These are phyloP conservation scores for Aleiodes leptofemur DNA, from an alignment of 2,888 invertebrate species.

Conservation along the genomic window DNA sequence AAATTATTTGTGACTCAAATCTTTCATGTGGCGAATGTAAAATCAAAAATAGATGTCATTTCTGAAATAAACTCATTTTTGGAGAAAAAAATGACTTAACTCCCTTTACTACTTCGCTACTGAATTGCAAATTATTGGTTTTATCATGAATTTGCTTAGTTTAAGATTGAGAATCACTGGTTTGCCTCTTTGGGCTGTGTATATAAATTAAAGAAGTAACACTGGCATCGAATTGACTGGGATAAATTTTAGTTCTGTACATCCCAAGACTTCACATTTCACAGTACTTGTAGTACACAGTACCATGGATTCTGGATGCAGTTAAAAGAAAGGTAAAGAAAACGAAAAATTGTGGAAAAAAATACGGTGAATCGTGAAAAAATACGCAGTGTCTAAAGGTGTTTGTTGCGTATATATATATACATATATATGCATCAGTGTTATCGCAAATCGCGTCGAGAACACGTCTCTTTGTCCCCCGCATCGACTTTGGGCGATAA, in stretches of 20 bases:
- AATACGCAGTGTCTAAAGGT: slow-evolving; percentile 5
- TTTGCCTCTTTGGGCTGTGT: background rate
- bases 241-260: slow-evolving; percentile 40
- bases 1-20: too few species aligned
- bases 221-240: slow-evolving; percentile 29
- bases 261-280: slow-evolving; percentile 6
- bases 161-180: slow-evolving; percentile 38
- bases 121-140: too few species aligned
- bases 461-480: slow-evolving; percentile 45
- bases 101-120: too few species aligned
- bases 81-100: too few species aligned
- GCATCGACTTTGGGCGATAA: slow-evolving; percentile 39
- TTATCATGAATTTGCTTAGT: too few species aligned
- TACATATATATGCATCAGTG: slow-evolving; percentile 19
- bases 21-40: too few species aligned
- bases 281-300: slow-evolving; percentile 23
- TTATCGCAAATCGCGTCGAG: slow-evolving; percentile 45
- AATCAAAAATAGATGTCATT: too few species aligned
- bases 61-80: too few species aligned
- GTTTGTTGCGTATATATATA: slow-evolving; percentile 13
- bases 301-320: slow-evolving; percentile 36
- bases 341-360: slow-evolving; percentile 25
- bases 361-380: background rate
- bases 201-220: slow-evolving; percentile 40
- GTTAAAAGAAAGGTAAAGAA: slow-evolving; percentile 25